phyloP scores from a whole-genome alignment of 2,888 invertebrate genomes.

The Mantis religiosa region DNA sequence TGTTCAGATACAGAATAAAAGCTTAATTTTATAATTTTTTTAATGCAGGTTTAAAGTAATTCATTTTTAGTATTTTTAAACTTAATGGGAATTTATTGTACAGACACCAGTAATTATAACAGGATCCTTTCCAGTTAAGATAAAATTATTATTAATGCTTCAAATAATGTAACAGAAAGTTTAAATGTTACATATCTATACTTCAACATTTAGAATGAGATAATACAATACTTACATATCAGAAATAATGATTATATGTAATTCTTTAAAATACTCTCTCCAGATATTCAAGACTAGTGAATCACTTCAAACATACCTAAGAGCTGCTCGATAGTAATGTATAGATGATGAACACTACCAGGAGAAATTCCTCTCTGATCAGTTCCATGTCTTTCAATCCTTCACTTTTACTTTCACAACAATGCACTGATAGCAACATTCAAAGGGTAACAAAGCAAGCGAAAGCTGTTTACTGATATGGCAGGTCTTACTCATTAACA shows the following conservation, averaged over 20 bases:
- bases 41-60: too few relatives aligned
- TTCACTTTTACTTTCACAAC: neutral
- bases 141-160: neutral
- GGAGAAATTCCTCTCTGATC: neutral
- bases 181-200: too few relatives aligned
- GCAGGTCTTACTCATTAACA: conserved; percentile 3
- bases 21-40: too few relatives aligned
- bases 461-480: conserved; percentile 17
- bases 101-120: too few relatives aligned
- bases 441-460: neutral
- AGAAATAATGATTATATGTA: too few relatives aligned
- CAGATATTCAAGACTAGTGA: neutral
- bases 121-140: too few relatives aligned
- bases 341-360: neutral
- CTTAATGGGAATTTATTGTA: too few relatives aligned
- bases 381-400: neutral
- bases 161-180: too few relatives aligned
- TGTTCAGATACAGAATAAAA: too few relatives aligned
- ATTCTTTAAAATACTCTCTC: too few relatives aligned
- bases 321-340: neutral
- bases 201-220: too few relatives aligned
- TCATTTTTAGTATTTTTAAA: too few relatives aligned
- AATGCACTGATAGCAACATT: neutral
- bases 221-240: neutral
- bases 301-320: neutral